Evolutionary conservation across 2,113 vertebrate species (phyloP).

Genomic region (Colius striatus): DNA sequence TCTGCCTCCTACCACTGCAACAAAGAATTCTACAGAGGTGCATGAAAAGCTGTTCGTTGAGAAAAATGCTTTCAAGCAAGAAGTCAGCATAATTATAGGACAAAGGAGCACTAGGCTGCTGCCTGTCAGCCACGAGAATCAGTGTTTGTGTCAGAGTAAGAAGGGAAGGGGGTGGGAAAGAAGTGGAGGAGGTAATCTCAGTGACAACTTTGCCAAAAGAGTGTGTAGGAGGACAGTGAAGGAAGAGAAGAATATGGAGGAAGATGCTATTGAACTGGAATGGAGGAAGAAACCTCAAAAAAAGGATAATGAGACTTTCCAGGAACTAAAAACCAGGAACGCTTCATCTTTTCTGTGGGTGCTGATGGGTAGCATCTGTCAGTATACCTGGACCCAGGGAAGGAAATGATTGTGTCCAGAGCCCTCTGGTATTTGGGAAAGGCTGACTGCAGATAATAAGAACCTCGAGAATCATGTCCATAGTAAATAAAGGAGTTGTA

Average conservation of each 20-base stretch:
- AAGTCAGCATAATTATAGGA: not conserved
- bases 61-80: not conserved
- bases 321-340: not conserved
- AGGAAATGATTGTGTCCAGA: not conserved
- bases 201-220: not conserved
- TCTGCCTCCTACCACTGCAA: not conserved
- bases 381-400: not conserved
- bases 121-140: not conserved
- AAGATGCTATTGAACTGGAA: not conserved
- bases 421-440: not conserved
- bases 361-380: not conserved
- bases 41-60: not conserved
- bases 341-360: not conserved
- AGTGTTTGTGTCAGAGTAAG: not conserved
- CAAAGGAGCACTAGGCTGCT: not conserved
- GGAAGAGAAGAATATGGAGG: not conserved
- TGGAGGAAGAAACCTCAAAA: not conserved
- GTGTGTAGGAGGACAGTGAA: not conserved
- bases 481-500: not conserved
- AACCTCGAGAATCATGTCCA: not conserved
- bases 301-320: not conserved
- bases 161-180: not conserved
- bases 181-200: not conserved
- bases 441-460: not conserved
- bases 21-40: not conserved